A percentile compares a stretch with the other conserved stretches of the same genome.
phyloP scores from a whole-genome alignment of 2,113 vertebrate genomes.

The Sphaerodactylus townsendi region DNA sequence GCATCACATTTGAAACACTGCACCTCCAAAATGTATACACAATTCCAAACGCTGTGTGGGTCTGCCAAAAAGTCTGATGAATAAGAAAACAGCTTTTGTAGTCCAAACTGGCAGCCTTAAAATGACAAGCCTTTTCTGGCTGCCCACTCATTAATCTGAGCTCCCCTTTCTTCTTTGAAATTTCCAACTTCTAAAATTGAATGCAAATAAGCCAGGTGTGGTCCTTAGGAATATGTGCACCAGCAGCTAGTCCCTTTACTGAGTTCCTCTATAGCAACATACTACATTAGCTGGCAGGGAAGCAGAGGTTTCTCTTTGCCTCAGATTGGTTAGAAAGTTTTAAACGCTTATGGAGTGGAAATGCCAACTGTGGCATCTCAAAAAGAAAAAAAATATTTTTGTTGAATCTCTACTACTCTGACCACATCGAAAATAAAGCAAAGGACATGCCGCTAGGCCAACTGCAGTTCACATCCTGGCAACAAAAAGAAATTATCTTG shows the following conservation, averaged over 20 bases:
- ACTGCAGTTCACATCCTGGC: conserved; percentile 21
- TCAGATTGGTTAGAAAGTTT: conserved; percentile 63
- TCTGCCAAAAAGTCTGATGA: conserved; percentile 24
- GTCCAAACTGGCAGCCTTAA: conserved; percentile 42
- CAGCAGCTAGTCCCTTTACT: conserved; percentile 58
- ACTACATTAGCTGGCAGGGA: conserved; percentile 67
- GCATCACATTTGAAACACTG: not conserved
- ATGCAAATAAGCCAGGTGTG: conserved; percentile 78
- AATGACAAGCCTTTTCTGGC: conserved; percentile 59
- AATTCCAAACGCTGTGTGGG: conserved; percentile 37
- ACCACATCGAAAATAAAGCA: conserved; percentile 57
- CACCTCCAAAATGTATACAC: conserved; percentile 14
- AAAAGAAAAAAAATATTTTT: conserved; percentile 41
- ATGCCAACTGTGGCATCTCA: conserved; percentile 50
- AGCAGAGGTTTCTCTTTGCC: conserved; percentile 49
- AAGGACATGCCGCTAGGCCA: conserved; percentile 30
- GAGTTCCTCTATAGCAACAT: conserved; percentile 72
- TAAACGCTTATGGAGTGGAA: conserved; percentile 60
- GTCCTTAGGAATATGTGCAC: conserved; percentile 65
- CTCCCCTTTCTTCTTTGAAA: conserved; percentile 65
- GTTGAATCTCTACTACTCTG: conserved; percentile 41
- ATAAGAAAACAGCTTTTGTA: conserved; percentile 43
- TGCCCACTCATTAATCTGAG: conserved; percentile 19
- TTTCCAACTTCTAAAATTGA: conserved; percentile 69
- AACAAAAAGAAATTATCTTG: not conserved